Evolutionary conservation across 2,888 invertebrate species (phyloP), one percentile per base, ranked within the genome.

Genomic region (Parasteatoda lunata): DNA sequence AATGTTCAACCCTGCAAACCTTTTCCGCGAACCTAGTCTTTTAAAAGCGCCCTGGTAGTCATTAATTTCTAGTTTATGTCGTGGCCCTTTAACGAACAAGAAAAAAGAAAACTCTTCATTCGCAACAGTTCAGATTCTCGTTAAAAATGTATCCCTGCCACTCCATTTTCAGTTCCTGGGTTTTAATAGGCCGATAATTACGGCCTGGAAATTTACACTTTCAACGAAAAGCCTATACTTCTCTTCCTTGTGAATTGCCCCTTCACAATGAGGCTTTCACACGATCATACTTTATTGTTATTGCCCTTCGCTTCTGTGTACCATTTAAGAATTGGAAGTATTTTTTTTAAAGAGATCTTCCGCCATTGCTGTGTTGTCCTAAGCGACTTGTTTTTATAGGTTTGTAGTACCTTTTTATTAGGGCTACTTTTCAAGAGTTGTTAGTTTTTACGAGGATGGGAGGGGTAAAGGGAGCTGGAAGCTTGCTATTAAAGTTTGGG

Each of bases 401-500:
- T 71, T 64, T 48, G 65, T 77, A 83, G 83, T 83, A 70, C 71
- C 64, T 59, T 83, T 81, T 83, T 83, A 86, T 86, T 86, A 76
- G 77, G 77, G 85, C 71, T 72, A 77, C 85, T 86, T 76, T 80
- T 66, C 66, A 65, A 80, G 83, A 68, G 70, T 70, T 80, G 80
- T 80, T 86, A 80, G 80, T 80, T 77, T 86, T 86, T 86, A 86
- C 71, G 85, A 70, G 71, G 30, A 59, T 64, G 4, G n/a, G 75
- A 64, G 59, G 45, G 15, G 48, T 66, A 11, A 64, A 48, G 15
- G 80, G 66, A 48, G 75, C 30, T 45, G 52, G 66, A 6, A 13
- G 64, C 30, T 45, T 30, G 45, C 77, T 69, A 77, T 68, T 77
- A 77, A 59, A 69, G 30, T 52, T 52, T 45, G 13, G 47, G 52